Base-by-base conservation (phyloP, 2,888 invertebrate genomes). In the Tipula helvola region DNA sequence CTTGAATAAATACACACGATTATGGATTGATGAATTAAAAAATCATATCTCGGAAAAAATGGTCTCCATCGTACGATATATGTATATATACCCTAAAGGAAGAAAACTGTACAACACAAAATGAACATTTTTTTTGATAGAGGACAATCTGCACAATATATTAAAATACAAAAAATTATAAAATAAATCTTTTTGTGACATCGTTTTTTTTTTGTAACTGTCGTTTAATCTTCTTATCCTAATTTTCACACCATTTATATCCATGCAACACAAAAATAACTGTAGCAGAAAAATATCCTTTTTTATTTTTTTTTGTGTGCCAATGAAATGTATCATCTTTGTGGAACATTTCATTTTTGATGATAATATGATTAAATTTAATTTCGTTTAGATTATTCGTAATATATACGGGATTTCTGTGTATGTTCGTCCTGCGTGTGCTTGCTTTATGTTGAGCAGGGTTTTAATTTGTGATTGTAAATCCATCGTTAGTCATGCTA, bases 191-290 rank as follows among this genome's bases (percentile, higher is more conserved):
- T 71, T 71, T 71, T 71, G 10, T 71, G 71, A 71, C 71, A 71
- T 71, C 28, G 18, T 71, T 18, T 57, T 18, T 71, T 28, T 71
- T 18, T 5, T 71, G 71, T 18, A 18, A 71, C 71, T 71, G 71
- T 71, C 71, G 71, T 71, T 71, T 71, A 71, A 71, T 71, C 71
- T 71, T 71, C 71, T 71, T 71, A 71, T 71, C 71, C 71, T 71
- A 71, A 71, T 71, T 28, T 71, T 71, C 71, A 71, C 71, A 71
- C 71, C 71, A 71, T 71, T 71, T 71, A 28, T 28, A 71, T 71
- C 28, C 71, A 10, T 71, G 71, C 71, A 71, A 71, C 71, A 71
- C 71, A 71, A 28, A 71, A 28, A 71, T 28, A 71, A 71, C 12
- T 71, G 28, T 28, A 71, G 10, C 18, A 57, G 18, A 57, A 8